Evolutionary conservation across 2,113 vertebrate species (phyloP), one percentile per base, ranked within the genome.

Genomic region (Toxotes chatareus): DNA sequence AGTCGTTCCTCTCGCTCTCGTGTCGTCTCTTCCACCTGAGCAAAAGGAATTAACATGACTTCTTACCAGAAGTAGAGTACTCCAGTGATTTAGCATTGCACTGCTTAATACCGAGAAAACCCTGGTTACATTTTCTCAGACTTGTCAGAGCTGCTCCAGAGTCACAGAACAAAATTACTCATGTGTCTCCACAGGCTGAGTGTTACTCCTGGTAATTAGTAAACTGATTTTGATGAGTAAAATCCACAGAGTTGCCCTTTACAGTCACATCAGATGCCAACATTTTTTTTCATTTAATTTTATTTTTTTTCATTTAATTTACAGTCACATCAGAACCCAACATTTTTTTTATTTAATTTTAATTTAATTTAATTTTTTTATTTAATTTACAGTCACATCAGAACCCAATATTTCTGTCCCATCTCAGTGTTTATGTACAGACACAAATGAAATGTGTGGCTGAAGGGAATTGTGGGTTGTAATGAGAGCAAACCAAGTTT

Each of bases 1-100:
- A 99, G 93, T 75, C 98, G 95, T 93, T 99, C 97, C 91, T 99
- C 98, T 19, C 98, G 95, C 89, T 99, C 98, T 53, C 97, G 96
- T 17, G 96, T 91, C 3, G 97, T 99, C 92, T 99, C 98, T 76
- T 99, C 97, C 86, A 99, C 94, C 98, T 99, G 76, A 32, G 69
- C 10, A 16, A 23, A 64, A 2, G 51, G 1, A 69, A 17, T 31
- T 16, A 19, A 19, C 27, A 42, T 13, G 32, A 44, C 7, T 3
- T 11, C 23, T 55, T 9, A 53, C 21, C 32, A 27, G 1, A 10
- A 13, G 11, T 3, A 31, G 32, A 38, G 27, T 23, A 4, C n/a
- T n/a, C 16, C 42, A 47, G 16, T 11, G 53, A 56, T 56, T 23
- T 27, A 23, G 23, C 16, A 16, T 32, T 5, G 13, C 3, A 10